Conservation (phyloP, 1,140 invertebrate genomes). For the Tribolium castaneum region DNA sequence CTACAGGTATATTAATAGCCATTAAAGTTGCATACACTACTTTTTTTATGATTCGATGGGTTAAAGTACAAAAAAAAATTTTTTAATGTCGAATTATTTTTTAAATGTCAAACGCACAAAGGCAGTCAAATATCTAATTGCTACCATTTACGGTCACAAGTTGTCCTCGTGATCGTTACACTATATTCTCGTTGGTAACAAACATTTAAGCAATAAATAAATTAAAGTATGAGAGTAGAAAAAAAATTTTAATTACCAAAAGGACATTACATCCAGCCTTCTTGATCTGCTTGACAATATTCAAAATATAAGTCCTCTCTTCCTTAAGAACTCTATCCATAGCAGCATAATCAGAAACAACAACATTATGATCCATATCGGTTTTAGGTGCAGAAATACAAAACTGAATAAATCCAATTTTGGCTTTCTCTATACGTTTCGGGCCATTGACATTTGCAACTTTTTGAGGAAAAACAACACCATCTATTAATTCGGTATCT, state of each 20-base stretch:
- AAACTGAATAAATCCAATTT: constrained; percentile 99
- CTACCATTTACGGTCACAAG: too few relatives aligned
- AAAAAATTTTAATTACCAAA: constrained; percentile 71
- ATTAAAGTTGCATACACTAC: too few relatives aligned
- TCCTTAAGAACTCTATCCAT: constrained; percentile 99
- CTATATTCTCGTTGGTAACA: too few relatives aligned
- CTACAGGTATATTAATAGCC: too few relatives aligned
- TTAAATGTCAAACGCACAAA: too few relatives aligned
- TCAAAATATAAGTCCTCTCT: constrained; percentile 97
- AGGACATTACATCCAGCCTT: constrained; percentile 98
- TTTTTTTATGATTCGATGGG: too few relatives aligned
- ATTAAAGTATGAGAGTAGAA: too few relatives aligned
- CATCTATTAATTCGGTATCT: constrained; percentile 96
- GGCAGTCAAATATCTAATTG: too few relatives aligned
- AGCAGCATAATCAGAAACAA: constrained; percentile 98
- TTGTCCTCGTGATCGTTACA: too few relatives aligned
- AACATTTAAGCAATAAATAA: too few relatives aligned
- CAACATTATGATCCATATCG: constrained; percentile 99
- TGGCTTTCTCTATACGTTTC: constrained; percentile 95
- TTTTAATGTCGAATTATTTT: too few relatives aligned
- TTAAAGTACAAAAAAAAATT: too few relatives aligned
- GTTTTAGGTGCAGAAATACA: constrained; percentile 99
- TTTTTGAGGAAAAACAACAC: constrained; percentile 93
- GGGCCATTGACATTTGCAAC: constrained; percentile 92
- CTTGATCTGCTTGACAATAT: constrained; percentile 99